Evolutionary conservation across 2,797 vertebrate species (phyloP), one percentile per base, ranked within the genome.

Genomic region (Melanotaenia pygmaea): DNA sequence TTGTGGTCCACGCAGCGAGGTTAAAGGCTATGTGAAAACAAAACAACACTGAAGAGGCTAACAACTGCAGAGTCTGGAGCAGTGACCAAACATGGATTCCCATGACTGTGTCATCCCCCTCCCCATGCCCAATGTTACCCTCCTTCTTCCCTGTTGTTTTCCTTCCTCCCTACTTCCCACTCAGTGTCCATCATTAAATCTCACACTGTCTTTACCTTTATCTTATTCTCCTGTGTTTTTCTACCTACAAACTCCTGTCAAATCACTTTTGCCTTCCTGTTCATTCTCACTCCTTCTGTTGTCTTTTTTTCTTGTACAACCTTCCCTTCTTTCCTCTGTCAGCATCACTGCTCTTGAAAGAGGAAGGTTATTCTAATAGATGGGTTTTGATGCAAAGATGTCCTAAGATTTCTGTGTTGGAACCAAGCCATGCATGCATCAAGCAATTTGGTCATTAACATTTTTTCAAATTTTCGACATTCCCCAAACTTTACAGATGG

Each of bases 21-120:
- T 77, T 74, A 83, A 80, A 82, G 82, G 83, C 77, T 80, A 68
- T 80, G 83, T 77, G 81, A 89, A 86, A 84, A 86, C 78, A 84
- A 75, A 89, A 80, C 76, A 80, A 78, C 79, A 76, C 57, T 56
- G 72, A 82, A 11, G 30, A 70, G 78, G 59, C 69, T 26, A 50
- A 85, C 80, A 68, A 76, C 80, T 81, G 74, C 61, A 71, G 67
- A 51, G 72, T 72, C 60, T 75, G 83, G 67, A 76, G 77, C 60
- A n/a, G 34, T 28, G 63, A 74, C 70, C 12, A 18, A 81, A 73
- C 47, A 34, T 8, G 53, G 63, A 70, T 91, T 90, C 88, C 83
- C 90, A 91, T 80, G 86, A 59, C 70, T 62, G 64, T 22, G 64
- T 76, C 69, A 51, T 8, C 63, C 14, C 62, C 58, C 62, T 28